Percentiles rank a stretch among this genome's conserved stretches.
phyloP scores from a whole-genome alignment of 2,113 vertebrate genomes.

The Anolis carolinensis region DNA sequence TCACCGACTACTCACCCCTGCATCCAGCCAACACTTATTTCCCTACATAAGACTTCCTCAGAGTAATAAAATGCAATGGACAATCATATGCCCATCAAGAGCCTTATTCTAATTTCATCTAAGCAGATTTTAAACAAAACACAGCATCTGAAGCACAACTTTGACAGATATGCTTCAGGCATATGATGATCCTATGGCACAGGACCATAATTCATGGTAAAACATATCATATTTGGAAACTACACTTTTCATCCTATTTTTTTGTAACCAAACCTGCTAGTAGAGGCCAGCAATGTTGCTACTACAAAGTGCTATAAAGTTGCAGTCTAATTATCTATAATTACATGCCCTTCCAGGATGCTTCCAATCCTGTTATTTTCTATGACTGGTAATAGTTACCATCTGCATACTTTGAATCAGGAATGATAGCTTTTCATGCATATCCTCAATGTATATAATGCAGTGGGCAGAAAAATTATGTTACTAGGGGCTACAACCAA shows the following conservation, averaged over 20 bases:
- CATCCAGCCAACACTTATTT: neutral
- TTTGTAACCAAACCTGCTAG: neutral
- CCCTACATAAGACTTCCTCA: neutral
- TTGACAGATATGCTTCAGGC: neutral
- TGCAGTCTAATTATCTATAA: no score
- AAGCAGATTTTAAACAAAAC: neutral
- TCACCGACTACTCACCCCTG: neutral
- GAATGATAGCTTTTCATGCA: no score
- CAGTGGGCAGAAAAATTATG: neutral
- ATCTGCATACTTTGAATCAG: no score
- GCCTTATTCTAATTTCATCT: neutral
- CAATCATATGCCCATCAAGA: neutral
- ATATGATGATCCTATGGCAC: neutral
- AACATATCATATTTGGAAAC: neutral
- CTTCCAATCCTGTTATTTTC: no score
- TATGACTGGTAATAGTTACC: no score
- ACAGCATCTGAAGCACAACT: neutral
- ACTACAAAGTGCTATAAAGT: neutral
- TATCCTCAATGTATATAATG: no score
- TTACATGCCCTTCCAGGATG: no score
- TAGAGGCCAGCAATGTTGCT: neutral
- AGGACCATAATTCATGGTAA: rapidly evolving
- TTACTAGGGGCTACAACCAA: no score
- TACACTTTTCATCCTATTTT: neutral
- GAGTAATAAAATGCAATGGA: neutral